These are phyloP conservation scores for Leptinotarsa texana DNA, from an alignment of 1,140 invertebrate species.

Conservation along the genomic window DNA sequence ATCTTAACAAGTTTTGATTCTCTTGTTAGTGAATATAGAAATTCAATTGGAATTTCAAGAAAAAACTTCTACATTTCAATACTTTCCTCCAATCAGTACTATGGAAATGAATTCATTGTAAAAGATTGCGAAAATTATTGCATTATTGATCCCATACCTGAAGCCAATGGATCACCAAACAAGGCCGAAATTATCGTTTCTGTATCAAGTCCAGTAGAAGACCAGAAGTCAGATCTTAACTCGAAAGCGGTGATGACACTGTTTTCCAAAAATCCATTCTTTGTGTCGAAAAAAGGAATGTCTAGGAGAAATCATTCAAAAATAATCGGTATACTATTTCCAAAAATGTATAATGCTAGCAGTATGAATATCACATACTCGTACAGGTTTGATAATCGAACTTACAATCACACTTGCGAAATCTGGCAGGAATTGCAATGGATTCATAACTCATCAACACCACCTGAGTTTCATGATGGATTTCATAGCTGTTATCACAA, in stretches of 20 bases:
- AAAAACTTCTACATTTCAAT: no score
- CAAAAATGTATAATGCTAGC: background rate
- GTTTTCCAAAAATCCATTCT: constrained; percentile 1
- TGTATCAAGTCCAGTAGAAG: background rate
- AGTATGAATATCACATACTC: background rate
- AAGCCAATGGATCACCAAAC: no score
- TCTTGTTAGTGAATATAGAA: no score
- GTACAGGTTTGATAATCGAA: background rate
- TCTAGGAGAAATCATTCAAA: background rate
- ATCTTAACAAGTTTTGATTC: no score
- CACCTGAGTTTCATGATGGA: background rate
- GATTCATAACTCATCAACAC: no score
- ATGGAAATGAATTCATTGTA: no score
- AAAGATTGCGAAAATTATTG: no score
- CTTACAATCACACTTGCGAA: background rate
- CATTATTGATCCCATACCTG: no score
- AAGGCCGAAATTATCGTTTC: no score
- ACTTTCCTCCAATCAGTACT: no score
- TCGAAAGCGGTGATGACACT: background rate
- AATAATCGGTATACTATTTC: background rate
- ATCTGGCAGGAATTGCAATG: background rate
- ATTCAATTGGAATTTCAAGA: no score
- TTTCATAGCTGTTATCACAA: background rate
- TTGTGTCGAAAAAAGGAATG: background rate
- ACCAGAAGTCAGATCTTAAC: background rate